phyloP scores from a whole-genome alignment of 2,113 vertebrate genomes.

The Orientallactaga bullata region DNA sequence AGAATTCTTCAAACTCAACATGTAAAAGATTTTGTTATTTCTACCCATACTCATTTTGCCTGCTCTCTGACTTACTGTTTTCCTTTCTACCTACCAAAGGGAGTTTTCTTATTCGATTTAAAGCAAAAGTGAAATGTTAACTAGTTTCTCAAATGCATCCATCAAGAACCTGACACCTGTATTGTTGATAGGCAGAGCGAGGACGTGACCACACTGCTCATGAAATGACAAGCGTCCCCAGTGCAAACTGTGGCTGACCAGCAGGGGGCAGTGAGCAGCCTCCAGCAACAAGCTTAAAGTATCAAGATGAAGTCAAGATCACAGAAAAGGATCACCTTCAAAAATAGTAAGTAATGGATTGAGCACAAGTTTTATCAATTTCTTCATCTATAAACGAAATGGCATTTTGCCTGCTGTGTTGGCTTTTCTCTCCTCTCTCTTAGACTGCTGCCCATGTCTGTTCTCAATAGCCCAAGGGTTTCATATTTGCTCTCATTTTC shows the following conservation, averaged over 20 bases:
- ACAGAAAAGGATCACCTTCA: background rate
- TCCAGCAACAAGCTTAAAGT: slow-evolving; percentile 21
- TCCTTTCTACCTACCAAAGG: slow-evolving; percentile 30
- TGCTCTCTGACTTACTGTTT: background rate
- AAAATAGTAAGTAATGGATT: background rate
- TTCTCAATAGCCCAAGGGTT: background rate
- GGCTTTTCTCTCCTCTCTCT: background rate
- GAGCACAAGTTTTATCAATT: background rate
- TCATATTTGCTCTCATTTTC: background rate
- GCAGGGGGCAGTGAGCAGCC: background rate
- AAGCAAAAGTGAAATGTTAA: slow-evolving; percentile 57
- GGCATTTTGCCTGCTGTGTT: background rate
- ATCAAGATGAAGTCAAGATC: slow-evolving; percentile 29
- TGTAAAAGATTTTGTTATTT: background rate
- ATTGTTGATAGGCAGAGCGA: background rate
- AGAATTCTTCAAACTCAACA: background rate
- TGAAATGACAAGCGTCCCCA: slow-evolving; percentile 46
- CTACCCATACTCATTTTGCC: background rate
- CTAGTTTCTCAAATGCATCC: slow-evolving; percentile 57
- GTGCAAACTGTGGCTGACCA: slow-evolving; percentile 32
- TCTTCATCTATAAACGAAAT: background rate
- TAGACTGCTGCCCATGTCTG: background rate
- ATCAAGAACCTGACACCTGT: slow-evolving; percentile 49
- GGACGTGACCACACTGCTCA: background rate
- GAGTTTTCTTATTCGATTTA: slow-evolving; percentile 42